Evolutionary conservation across 2,797 vertebrate species (phyloP), one percentile per base, ranked within the genome.

Genomic region (Falco columbarius): DNA sequence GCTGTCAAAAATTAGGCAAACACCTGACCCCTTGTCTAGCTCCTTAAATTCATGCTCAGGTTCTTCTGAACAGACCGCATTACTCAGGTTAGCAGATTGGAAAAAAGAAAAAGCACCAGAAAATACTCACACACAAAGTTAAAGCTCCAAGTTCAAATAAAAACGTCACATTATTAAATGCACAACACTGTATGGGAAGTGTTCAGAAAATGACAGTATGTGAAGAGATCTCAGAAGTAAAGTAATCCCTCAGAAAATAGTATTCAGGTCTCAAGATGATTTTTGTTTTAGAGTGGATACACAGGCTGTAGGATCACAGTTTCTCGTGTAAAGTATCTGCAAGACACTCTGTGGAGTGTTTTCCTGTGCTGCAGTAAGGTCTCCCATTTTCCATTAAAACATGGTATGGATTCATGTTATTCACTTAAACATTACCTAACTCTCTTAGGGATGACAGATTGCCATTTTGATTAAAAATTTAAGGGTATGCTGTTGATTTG

Each of bases 381-480:
- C 32, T 66, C 32, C 84, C 17, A 61, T 90, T 91, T 93, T 81
- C 56, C 42, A 77, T 71, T 76, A 80, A 92, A 92, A 70, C 12
- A 49, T 49, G 32, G 32, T 63, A 46, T 40, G 34, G 66, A 63
- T 84, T 86, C 80, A 76, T 63, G 10, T 23, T 70, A 81, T 81
- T 83, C 68, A 29, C 38, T 91, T 79, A 71, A 83, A 71, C 29
- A 34, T 38, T 95, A 87, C 54, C 71, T 52, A 75, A 82, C 62
- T 90, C 77, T 72, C 95, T 87, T 84, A 95, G 74, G 56, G 73
- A 93, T 88, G 86, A 87, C 70, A 96, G 92, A 91, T 94, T 91
- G 70, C 76, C 88, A 87, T 88, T 96, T 97, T 96, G 90, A 95
- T 96, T 89, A 74, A 92, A 97, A 96, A 93, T 90, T 70, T 74